A percentile compares a stretch with the other conserved stretches of the same genome.
These are phyloP conservation scores for Deilephila elpenor DNA, from an alignment of 2,888 invertebrate species.

Conservation along the genomic window DNA sequence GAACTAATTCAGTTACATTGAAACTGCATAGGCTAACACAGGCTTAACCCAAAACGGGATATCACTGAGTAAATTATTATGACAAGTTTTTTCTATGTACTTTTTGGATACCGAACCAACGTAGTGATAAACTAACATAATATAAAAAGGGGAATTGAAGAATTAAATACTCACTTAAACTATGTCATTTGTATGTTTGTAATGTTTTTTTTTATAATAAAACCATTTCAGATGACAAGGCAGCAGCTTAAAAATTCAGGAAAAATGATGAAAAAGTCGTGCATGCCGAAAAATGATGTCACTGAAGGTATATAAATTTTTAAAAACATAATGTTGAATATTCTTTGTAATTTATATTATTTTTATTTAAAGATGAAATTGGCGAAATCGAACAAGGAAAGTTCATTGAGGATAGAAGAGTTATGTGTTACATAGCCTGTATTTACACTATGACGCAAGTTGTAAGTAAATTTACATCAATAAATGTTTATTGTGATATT, in stretches of 20 bases:
- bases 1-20: too few species aligned
- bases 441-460: constrained; percentile 71
- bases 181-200: too few species aligned
- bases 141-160: neutral
- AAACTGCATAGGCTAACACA: too few species aligned
- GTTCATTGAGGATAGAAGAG: constrained; percentile 70
- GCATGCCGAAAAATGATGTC: constrained; percentile 86
- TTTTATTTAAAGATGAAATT: constrained; percentile 60
- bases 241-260: constrained; percentile 87
- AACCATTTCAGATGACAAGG: constrained; percentile 76
- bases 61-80: too few species aligned
- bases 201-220: too few species aligned
- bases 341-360: neutral
- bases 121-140: too few species aligned
- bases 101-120: neutral
- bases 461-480: constrained; percentile 51
- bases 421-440: constrained; percentile 78
- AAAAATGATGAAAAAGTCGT: constrained; percentile 86
- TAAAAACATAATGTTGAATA: too few species aligned
- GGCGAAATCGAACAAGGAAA: constrained; percentile 75
- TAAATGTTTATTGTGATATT: neutral
- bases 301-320: constrained; percentile 85
- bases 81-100: too few species aligned
- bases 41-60: too few species aligned
- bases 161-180: too few species aligned